Evolutionary conservation across 2,888 invertebrate species (phyloP).

Genomic region (Temnothorax ravouxi): DNA sequence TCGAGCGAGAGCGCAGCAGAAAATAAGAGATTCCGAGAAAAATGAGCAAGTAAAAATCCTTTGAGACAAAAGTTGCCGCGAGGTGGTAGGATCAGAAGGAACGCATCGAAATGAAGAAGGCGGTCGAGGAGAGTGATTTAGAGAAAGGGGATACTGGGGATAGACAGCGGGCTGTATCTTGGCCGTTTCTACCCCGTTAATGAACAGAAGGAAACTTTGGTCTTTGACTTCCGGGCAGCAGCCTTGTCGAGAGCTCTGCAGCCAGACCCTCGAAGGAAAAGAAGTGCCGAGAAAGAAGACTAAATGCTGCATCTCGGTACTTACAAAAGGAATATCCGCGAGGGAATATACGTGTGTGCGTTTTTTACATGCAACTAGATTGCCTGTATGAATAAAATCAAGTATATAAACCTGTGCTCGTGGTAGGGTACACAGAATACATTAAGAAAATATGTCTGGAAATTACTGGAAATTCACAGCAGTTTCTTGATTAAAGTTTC

Average conservation of each 20-base stretch:
- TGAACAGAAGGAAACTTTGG: slow-evolving; percentile 80
- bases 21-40: slow-evolving; percentile 78
- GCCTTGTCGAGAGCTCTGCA: slow-evolving; percentile 67
- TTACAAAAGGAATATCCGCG: slow-evolving; percentile 68
- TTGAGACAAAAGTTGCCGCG: slow-evolving; percentile 83
- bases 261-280: slow-evolving; percentile 71
- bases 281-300: slow-evolving; percentile 66
- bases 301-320: slow-evolving; percentile 70
- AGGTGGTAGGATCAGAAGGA: slow-evolving; percentile 59
- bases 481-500: slow-evolving; percentile 84
- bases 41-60: slow-evolving; percentile 84
- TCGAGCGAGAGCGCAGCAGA: slow-evolving; percentile 69
- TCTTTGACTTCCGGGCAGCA: slow-evolving; percentile 78
- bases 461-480: slow-evolving; percentile 74
- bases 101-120: slow-evolving; percentile 56
- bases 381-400: slow-evolving; percentile 8
- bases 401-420: background rate
- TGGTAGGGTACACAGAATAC: background rate
- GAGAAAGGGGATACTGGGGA: slow-evolving; percentile 71
- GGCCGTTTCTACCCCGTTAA: slow-evolving; percentile 75
- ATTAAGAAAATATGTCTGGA: slow-evolving; percentile 73
- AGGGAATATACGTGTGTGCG: background rate
- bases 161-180: slow-evolving; percentile 74
- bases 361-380: background rate
- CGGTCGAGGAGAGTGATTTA: slow-evolving; percentile 53